Evolutionary conservation across 2,888 invertebrate genomes (phyloP), one percentile per base, ranked within the genome.

Genomic region (Altica lythri): DNA sequence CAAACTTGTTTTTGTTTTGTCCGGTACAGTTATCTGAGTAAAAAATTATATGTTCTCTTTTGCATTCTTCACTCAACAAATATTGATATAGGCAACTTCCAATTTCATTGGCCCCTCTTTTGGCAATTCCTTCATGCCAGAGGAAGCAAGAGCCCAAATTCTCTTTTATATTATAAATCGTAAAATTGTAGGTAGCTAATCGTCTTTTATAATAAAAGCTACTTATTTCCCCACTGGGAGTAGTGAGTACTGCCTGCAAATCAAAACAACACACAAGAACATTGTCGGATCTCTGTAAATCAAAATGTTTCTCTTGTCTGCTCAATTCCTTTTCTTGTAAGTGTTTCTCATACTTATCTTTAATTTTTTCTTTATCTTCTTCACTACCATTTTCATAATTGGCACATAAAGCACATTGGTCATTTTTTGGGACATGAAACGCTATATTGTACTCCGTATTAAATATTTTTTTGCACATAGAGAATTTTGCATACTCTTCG

Each of bases 51-150:
- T n/a, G n/a, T n/a, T n/a, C n/a, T n/a, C n/a, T n/a, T n/a, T n/a
- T n/a, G n/a, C n/a, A n/a, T n/a, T n/a, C n/a, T n/a, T n/a, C n/a
- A n/a, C n/a, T n/a, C n/a, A n/a, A n/a, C n/a, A 66, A 60, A 44
- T 60, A 62, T 17, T 16, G 18, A 42, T 32, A 57, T 2, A 66
- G 27, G 14, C 25, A 40, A 13, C 54, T 60, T 9, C 60, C 58
- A 19, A 66, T 62, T 37, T 65, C 63, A 34, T 57, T 61, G 50
- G 61, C 63, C 2, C 67, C 65, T 34, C 65, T 50, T 17, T 45
- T 50, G 13, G 60, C 63, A 54, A 60, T 12, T 5, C 13, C 51
- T 55, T 66, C 64, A 55, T 37, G 16, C 67, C 68, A 68, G 59
- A 65, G 62, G 46, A 52, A 68, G 35, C 66, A 64, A 12, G 59